phyloP scores from a whole-genome alignment of 1,140 invertebrate species.

The Episyrphus balteatus region DNA sequence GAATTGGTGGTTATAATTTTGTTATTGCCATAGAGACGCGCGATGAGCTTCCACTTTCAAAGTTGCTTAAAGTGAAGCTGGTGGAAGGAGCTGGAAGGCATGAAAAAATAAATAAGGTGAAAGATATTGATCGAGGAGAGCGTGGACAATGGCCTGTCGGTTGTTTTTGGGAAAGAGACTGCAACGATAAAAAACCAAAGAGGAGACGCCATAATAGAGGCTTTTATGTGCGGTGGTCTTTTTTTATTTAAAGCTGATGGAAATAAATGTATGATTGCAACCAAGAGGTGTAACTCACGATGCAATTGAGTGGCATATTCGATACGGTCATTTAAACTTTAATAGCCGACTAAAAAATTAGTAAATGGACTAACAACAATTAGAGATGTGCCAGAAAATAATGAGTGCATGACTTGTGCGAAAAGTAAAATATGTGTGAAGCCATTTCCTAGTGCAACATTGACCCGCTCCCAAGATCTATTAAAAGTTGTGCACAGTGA shows the following conservation, averaged over 20 bases:
- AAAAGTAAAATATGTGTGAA: not conserved
- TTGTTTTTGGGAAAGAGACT: too few relatives aligned
- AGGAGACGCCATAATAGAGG: too few relatives aligned
- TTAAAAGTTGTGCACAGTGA: conserved; percentile 22
- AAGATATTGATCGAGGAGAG: too few relatives aligned
- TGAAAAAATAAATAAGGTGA: too few relatives aligned
- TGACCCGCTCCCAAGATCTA: not conserved
- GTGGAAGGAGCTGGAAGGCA: conserved; percentile 1
- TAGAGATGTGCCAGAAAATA: not conserved
- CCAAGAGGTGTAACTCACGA: not conserved
- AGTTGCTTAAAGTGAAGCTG: conserved; percentile 1
- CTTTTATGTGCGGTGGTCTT: too few relatives aligned
- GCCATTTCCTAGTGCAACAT: not conserved
- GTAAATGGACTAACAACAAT: not conserved
- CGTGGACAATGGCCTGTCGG: too few relatives aligned
- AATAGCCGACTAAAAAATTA: not conserved
- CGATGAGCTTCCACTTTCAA: not conserved
- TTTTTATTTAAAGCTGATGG: too few relatives aligned
- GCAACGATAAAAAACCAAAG: too few relatives aligned
- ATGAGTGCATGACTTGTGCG: not conserved
- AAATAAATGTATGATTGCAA: too few relatives aligned
- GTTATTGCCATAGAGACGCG: conserved; percentile 1
- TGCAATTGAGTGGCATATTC: not conserved
- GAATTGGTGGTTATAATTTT: conserved; percentile 4
- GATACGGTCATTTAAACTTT: too few relatives aligned